Base-by-base conservation (phyloP, 2,797 vertebrate genomes). In the Acipenser ruthenus region DNA sequence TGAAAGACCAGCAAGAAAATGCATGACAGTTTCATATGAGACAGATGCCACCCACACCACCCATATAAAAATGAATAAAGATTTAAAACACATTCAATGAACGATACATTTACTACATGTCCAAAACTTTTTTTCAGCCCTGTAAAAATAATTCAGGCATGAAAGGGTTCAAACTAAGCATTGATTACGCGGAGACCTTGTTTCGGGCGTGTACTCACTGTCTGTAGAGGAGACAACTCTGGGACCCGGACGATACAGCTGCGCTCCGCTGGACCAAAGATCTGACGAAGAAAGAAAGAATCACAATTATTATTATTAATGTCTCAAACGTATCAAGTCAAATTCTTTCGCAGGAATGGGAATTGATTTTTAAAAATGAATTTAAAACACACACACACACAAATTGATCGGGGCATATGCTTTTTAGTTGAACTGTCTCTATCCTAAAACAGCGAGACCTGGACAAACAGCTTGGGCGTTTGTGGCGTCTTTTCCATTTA, bases 121-220 rank as follows among this genome's bases (percentile, higher is more conserved):
- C 9, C 6, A n/a, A 63, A 63, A 9, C 9, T 7, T 10, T 10
- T 53, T 6, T 13, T 13, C 11, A 12, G 52, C 12, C 48, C 6
- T 1, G 7, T 13, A 15, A 18, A 50, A 6, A 63, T 0, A 62
- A 18, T 0, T 11, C 15, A 18, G 5, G 1, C 51, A 65, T 59
- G 37, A 52, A 62, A 52, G 18, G 18, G 18, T 18, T 18, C 18
- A 18, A 18, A 18, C 18, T 18, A 18, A 18, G 18, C 18, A 18
- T 18, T 18, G 18, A 18, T 18, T 1, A 18, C 18, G 2, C 18
- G 18, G 15, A 18, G 15, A 18, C 15, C 15, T 18, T 18, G 15
- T 18, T 18, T 18, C 15, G 15, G 18, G 2, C 18, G 18, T 2
- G 52, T 68, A 87, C 88, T 87, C 62, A 91, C 89, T 87, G 86